Evolutionary conservation across 2,113 vertebrate species (phyloP).

Genomic region (Etheostoma cragini): DNA sequence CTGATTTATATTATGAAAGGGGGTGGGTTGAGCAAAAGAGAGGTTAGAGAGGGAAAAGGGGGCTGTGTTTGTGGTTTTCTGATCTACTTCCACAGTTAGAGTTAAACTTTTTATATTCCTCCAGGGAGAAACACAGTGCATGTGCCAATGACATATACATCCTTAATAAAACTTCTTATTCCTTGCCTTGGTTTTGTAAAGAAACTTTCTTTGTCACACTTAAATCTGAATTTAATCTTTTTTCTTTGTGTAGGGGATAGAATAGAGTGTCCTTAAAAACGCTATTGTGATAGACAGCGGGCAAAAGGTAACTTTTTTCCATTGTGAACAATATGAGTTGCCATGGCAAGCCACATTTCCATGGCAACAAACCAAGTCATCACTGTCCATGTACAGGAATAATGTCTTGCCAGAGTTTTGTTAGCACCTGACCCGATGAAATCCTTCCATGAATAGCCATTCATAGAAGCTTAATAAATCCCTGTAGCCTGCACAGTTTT

Average conservation of each 20-base stretch:
- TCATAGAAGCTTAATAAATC: slow-evolving; percentile 42
- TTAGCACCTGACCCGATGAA: slow-evolving; percentile 47
- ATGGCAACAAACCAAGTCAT: slow-evolving; percentile 71
- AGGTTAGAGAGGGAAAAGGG: neutral
- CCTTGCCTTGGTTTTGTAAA: slow-evolving; percentile 6
- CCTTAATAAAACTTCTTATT: slow-evolving; percentile 11
- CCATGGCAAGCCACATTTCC: slow-evolving; percentile 56
- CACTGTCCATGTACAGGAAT: slow-evolving; percentile 30
- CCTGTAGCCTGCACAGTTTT: slow-evolving; percentile 12
- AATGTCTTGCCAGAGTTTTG: slow-evolving; percentile 34
- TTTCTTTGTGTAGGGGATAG: slow-evolving; percentile 34
- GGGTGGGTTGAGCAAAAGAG: neutral
- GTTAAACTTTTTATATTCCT: slow-evolving; percentile 19
- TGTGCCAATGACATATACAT: slow-evolving; percentile 10
- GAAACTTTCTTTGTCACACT: slow-evolving; percentile 33
- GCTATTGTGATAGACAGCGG: slow-evolving; percentile 40
- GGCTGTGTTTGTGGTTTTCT: slow-evolving; percentile 27
- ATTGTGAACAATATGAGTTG: slow-evolving; percentile 41
- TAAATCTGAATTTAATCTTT: slow-evolving; percentile 45
- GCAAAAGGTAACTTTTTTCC: slow-evolving; percentile 35
- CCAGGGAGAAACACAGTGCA: slow-evolving; percentile 26
- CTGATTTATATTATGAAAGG: slow-evolving; percentile 50
- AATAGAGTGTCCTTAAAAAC: slow-evolving; percentile 45
- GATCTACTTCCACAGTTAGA: slow-evolving; percentile 12
- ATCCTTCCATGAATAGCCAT: slow-evolving; percentile 56